Base-by-base conservation (phyloP, 2,888 invertebrate species). In the Diplazon laetatorius region DNA sequence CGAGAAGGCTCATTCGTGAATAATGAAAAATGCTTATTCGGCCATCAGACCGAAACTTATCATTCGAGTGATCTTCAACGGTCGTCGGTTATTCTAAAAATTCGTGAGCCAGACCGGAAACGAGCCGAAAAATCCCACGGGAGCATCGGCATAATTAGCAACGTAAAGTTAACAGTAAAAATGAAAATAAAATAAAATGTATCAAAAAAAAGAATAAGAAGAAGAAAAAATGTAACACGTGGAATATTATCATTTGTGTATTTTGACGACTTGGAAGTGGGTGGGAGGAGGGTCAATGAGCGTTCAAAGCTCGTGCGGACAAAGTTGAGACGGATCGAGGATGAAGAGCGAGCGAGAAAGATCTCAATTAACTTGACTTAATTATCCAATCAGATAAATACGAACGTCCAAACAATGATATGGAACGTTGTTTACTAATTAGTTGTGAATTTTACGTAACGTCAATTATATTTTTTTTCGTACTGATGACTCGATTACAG, bases 71-170 rank as follows among this genome's bases (percentile, higher is more conserved):
- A 16, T 46, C 14, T 63, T 48, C 30, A 48, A 62, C 52, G 48
- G 50, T 39, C 52, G 37, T n/a, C 30, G 9, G 25, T 57, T 2
- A 35, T 57, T 16, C 37, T 18, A 70, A 63, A 66, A 66, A 18
- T 12, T 25, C 25, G 66, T 46, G 44, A 42, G 74, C 59, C 74
- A 78, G 12, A 63, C 78, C 78, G 78, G 78, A 78, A 78, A 75
- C 71, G 74, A 75, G 75, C 46, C 57, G 75, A 55, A 62, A 59
- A 71, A 75, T 75, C 66, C 78, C 75, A 75, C 78, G 78, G 71
- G 73, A 69, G 74, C 46, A 71, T 75, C 55, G 48, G 74, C 60
- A 71, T 74, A 78, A 75, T 75, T 78, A 78, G 68, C 75, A 66
- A 30, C 39, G 62, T 63, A 42, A 65, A 52, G 59, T 70, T 66